phyloP scores from a whole-genome alignment of 2,113 vertebrate species.

The Poeciliopsis prolifica region DNA sequence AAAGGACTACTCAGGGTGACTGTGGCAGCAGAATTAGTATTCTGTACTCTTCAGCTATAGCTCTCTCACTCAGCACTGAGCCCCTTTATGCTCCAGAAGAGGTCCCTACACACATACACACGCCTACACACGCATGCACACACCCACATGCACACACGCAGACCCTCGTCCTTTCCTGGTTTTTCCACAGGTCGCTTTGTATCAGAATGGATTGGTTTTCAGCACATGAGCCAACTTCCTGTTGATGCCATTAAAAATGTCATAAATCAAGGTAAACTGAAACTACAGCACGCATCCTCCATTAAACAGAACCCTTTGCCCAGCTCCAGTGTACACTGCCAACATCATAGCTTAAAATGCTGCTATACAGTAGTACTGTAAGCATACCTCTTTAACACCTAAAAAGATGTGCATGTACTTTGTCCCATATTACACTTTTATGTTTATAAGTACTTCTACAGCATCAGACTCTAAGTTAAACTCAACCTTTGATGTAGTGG shows the following conservation, averaged over 20 bases:
- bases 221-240: slow-evolving; percentile 50
- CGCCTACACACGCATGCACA: slow-evolving; percentile 18
- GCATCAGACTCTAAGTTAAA: neutral
- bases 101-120: slow-evolving; percentile 34
- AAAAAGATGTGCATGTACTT: neutral
- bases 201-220: slow-evolving; percentile 53
- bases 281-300: slow-evolving; percentile 30
- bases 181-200: slow-evolving; percentile 54
- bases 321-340: slow-evolving; percentile 9
- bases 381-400: neutral
- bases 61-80: slow-evolving; percentile 73
- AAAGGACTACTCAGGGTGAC: slow-evolving; percentile 46
- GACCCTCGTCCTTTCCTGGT: slow-evolving; percentile 50
- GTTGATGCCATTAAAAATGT: slow-evolving; percentile 55
- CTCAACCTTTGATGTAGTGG: neutral
- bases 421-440: too few relatives aligned
- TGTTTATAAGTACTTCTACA: too few relatives aligned
- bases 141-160: slow-evolving; percentile 15
- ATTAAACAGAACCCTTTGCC: slow-evolving; percentile 34
- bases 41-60: slow-evolving; percentile 65
- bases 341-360: neutral
- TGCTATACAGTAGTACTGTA: slow-evolving; percentile 8
- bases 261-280: slow-evolving; percentile 46
- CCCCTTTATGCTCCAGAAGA: slow-evolving; percentile 73
- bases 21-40: slow-evolving; percentile 76